Evolutionary conservation across 2,113 vertebrate species (phyloP).

Genomic region (Pimephales promelas): DNA sequence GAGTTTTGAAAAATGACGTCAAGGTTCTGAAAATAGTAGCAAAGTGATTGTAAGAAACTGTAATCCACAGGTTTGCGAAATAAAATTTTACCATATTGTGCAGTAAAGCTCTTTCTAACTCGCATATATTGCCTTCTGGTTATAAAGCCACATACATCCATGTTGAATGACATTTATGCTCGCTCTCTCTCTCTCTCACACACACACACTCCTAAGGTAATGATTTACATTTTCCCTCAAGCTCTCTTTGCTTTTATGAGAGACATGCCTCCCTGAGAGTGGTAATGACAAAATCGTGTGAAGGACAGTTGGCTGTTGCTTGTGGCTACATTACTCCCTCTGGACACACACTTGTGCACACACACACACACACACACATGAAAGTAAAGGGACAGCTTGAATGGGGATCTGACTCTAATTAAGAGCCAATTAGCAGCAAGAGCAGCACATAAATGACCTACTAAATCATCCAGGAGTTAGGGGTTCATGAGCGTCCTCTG

Average conservation of each 20-base stretch:
- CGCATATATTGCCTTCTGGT: background rate
- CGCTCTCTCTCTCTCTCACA: background rate
- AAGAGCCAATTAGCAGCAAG: slow-evolving; percentile 73
- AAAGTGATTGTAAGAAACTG: no score
- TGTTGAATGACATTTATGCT: background rate
- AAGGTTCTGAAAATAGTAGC: no score
- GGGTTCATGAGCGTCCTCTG: slow-evolving; percentile 41
- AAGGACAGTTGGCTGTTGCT: slow-evolving; percentile 37
- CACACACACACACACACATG: slow-evolving; percentile 21
- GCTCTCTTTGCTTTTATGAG: slow-evolving; percentile 4
- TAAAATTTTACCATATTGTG: background rate
- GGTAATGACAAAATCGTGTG: slow-evolving; percentile 31
- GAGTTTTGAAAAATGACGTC: no score
- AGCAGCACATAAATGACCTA: slow-evolving; percentile 62
- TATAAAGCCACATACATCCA: slow-evolving; percentile 2
- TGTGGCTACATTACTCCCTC: slow-evolving; percentile 11
- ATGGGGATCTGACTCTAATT: slow-evolving; percentile 70
- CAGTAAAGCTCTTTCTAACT: background rate
- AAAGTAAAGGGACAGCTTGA: slow-evolving; percentile 40
- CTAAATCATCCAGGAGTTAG: slow-evolving; percentile 57
- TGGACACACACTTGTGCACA: slow-evolving; percentile 17
- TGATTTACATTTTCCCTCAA: slow-evolving; percentile 1
- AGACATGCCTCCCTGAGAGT: slow-evolving; percentile 8
- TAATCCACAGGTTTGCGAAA: slow-evolving; percentile 3
- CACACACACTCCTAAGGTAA: background rate